These are phyloP conservation scores for Microcebus griseorufus DNA, from an alignment of 2,113 vertebrate genomes.

Conservation along the genomic window DNA sequence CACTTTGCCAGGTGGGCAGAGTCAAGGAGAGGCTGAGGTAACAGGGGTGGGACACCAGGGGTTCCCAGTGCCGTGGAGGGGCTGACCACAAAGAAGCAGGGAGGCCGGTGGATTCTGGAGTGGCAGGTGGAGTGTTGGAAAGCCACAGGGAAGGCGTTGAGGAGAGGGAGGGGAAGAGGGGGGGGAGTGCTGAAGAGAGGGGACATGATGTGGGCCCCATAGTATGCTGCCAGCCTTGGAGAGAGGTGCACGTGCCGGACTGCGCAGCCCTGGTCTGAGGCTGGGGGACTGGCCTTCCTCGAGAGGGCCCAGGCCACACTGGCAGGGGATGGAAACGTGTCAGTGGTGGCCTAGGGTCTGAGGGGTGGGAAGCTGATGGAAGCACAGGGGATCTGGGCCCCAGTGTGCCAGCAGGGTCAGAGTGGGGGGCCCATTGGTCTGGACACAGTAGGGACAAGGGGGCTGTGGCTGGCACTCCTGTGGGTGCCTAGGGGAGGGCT, in stretches of 20 bases:
- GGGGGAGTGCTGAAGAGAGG: not conserved
- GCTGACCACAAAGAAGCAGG: rapidly evolving
- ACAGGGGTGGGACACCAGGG: no score
- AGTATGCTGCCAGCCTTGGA: rapidly evolving
- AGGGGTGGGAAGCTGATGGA: not conserved
- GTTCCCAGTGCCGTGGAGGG: not conserved
- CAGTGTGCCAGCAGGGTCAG: rapidly evolving
- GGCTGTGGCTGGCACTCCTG: not conserved
- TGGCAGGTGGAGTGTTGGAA: not conserved
- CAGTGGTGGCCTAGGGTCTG: not conserved
- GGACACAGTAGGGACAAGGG: not conserved
- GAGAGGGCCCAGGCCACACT: not conserved
- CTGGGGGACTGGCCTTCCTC: not conserved
- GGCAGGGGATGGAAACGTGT: not conserved
- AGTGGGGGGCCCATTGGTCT: not conserved
- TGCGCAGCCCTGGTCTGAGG: not conserved
- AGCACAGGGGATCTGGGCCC: no score
- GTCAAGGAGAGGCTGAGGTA: not conserved
- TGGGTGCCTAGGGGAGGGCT: not conserved
- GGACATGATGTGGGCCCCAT: rapidly evolving
- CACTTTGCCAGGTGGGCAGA: not conserved
- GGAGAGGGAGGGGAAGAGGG: not conserved
- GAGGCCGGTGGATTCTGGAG: not conserved
- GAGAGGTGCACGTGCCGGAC: no score
- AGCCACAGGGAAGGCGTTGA: not conserved